phyloP scores from a whole-genome alignment of 37 sponge, comb jelly and placozoan species.

The Oscarella lobularis region DNA sequence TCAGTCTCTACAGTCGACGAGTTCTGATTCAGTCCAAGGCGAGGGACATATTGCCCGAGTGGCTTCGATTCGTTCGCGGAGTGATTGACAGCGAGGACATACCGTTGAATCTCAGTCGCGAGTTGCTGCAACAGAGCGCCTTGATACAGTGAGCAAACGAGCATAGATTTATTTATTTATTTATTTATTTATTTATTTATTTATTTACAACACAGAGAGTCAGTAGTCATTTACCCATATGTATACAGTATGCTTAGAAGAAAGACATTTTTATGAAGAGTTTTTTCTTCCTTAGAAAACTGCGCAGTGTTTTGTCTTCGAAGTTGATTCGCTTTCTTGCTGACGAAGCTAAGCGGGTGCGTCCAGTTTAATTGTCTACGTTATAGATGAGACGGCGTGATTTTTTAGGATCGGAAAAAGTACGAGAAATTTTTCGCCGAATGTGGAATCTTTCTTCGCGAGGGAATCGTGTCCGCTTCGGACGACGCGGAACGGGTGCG shows the following conservation, averaged over 20 bases:
- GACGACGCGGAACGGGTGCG: no score
- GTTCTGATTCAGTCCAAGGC: constrained; percentile 32
- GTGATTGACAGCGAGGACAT: constrained; percentile 58
- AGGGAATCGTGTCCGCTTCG: constrained; percentile 20
- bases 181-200: no score
- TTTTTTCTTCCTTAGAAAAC: constrained; percentile 3
- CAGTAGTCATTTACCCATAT: no score
- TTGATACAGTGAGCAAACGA: constrained; percentile 10
- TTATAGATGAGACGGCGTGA: neutral
- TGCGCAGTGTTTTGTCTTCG: constrained; percentile 19
- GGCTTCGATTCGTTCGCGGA: constrained; percentile 37
- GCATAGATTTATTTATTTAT: no score
- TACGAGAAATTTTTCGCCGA: constrained; percentile 22
- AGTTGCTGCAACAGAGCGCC: constrained; percentile 31
- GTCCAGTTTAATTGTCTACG: neutral
- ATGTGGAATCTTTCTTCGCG: constrained; percentile 19
- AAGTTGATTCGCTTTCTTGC: constrained; percentile 15
- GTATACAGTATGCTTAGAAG: no score
- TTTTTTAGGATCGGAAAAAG: constrained; percentile 15
- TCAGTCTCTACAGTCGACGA: constrained; percentile 29
- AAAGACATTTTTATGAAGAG: no score
- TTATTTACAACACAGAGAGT: no score
- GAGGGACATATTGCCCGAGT: constrained; percentile 16
- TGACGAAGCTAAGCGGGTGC: constrained; percentile 14
- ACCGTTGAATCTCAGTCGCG: constrained; percentile 35